These are phyloP conservation scores for Acanthurus leucopareius DNA, from an alignment of 2,797 vertebrate genomes.

Conservation along the genomic window DNA sequence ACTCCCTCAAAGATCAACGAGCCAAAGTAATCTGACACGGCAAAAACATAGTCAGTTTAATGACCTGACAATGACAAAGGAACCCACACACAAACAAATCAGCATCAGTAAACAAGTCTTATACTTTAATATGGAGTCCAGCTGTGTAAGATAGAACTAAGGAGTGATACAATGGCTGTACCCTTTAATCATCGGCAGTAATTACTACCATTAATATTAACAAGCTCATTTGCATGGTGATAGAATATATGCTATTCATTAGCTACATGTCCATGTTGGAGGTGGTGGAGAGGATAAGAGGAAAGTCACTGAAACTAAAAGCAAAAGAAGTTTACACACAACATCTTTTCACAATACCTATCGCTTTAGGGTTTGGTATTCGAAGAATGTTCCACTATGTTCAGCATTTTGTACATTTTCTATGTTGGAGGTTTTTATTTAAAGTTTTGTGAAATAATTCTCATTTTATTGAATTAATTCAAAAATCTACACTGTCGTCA, in stretches of 20 bases:
- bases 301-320: slow-evolving; percentile 38
- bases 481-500: no score
- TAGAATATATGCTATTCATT: slow-evolving; percentile 58
- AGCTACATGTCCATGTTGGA: slow-evolving; percentile 38
- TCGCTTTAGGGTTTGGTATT: not conserved
- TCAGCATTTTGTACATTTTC: not conserved
- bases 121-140: slow-evolving; percentile 57
- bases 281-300: slow-evolving; percentile 22
- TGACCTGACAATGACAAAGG: not conserved
- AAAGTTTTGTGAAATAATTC: no score
- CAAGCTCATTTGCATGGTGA: slow-evolving; percentile 66
- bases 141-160: slow-evolving; percentile 68
- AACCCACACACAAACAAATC: not conserved
- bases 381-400: not conserved
- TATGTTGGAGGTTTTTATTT: no score
- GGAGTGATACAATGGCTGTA: slow-evolving; percentile 46
- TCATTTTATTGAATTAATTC: no score
- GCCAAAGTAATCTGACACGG: not conserved
- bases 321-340: not conserved
- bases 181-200: slow-evolving; percentile 72
- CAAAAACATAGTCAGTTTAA: not conserved
- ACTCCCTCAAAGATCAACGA: not conserved
- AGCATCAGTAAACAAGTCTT: slow-evolving; percentile 22
- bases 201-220: slow-evolving; percentile 84
- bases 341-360: not conserved